Evolutionary conservation across 37 sponge, comb jelly and placozoan genomes (phyloP), one percentile per base, ranked within the genome.

Genomic region (Petrosia ficiformis): DNA sequence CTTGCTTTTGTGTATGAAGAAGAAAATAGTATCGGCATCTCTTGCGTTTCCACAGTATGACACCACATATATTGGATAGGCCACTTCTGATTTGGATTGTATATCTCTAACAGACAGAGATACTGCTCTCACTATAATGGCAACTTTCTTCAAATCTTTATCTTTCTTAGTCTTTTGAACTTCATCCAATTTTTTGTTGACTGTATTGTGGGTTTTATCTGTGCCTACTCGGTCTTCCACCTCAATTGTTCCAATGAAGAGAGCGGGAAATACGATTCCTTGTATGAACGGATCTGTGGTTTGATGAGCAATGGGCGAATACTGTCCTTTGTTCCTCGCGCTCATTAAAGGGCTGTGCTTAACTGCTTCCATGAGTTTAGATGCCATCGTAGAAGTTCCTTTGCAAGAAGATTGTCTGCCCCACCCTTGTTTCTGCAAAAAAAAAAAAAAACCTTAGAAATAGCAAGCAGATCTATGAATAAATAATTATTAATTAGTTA

Each of bases 251-350:
- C 83, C 83, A n/a, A 78, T 42, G 58, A 54, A 85, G 43, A 82
- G 78, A 71, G 77, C 72, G 75, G 81, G 73, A 71, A 93, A 93
- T 40, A 26, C 41, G 48, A 93, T 88, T 39, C 94, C 94, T 34
- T 75, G 69, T 2, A 68, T 37, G 63, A 93, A 93, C 1, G 94
- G 94, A 54, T 93, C 94, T 24, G 68, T 81, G 28, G 42, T 77
- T 30, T 69, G 85, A 21, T 82, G 57, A n/a, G 44, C 70, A 26
- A 76, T 64, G 25, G 88, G 48, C 0, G 59, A 39, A 71, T 92
- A 92, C 14, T 67, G 57, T 0, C 79, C 85, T 19, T 16, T 39
- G 10, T 32, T 60, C 11, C 75, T 28, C 2, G 71, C 52, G 39
- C 67, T 59, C 16, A 64, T 65, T 8, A 83, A 56, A 30, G 89